Base-by-base conservation (phyloP, 2,888 invertebrate species). In the Brachyptera risi region DNA sequence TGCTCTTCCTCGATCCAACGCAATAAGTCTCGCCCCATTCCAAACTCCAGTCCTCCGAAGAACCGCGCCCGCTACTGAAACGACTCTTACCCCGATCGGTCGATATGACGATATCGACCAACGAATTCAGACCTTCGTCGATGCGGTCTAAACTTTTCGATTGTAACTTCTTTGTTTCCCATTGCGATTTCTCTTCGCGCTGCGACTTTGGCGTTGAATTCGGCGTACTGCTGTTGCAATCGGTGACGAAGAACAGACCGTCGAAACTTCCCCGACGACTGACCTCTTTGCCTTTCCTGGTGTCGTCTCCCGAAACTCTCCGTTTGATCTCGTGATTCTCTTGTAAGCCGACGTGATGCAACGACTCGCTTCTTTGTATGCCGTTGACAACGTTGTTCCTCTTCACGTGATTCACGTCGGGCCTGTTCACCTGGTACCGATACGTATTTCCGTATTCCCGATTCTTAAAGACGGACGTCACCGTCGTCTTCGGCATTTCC, bases 61-160 rank as follows among this genome's bases (percentile, higher is more conserved):
- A 61, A 1, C 62, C 62, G 13, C 65, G 61, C 5, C 63, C 65
- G 40, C 61, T 63, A 49, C 60, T 62, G 38, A 57, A 31, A 13
- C 63, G 40, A 40, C 62, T 51, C 63, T 65, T 54, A 58, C 63
- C 26, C 60, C 64, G 21, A 37, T 27, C 80, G 3, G 79, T 75
- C n/a, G 84, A 80, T 65, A 87, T 79, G 0, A 88, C 83, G 37
- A 88, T 86, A 68, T 86, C 84, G 0, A 87, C 84, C 80, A 88
- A 83, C 0, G 87, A 81, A 69, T 87, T 83, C 23, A 90, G 72
- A 17, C 88, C 84, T 71, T 83, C 84, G 70, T 90, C 89, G 42
- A 91, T 86, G 61, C 90, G 80, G 67, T 92, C 90, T 51, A 91
- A 74, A 66, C 90, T 91, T 74, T 90, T 91, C 0, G 89, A 85